A percentile compares a stretch with the other conserved stretches of the same genome.
phyloP scores from a whole-genome alignment of 2,888 invertebrate species.

The Tridacna gigas region DNA sequence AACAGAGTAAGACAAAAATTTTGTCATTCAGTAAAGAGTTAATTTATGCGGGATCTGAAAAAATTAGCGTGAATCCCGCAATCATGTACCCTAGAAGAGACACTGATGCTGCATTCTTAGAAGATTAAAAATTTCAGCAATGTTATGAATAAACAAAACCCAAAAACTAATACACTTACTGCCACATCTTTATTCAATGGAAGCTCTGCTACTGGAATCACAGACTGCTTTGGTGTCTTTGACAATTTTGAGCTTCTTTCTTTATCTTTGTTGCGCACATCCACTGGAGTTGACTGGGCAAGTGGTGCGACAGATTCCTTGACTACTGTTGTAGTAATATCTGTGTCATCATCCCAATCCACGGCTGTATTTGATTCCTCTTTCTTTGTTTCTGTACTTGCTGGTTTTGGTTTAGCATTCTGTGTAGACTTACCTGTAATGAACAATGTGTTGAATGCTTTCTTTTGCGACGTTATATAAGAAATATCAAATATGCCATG shows the following conservation, averaged over 20 bases:
- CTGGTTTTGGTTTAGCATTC: background rate
- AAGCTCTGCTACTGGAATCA: slow-evolving; percentile 3
- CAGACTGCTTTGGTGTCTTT: background rate
- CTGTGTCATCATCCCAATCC: slow-evolving; percentile 14
- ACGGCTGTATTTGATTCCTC: background rate
- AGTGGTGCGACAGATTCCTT: background rate
- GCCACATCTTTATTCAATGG: slow-evolving; percentile 12
- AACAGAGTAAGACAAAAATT: too few relatives aligned
- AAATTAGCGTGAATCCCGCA: too few relatives aligned
- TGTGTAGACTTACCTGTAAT: background rate
- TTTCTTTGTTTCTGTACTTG: slow-evolving; percentile 2
- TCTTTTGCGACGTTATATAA: background rate
- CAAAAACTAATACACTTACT: background rate
- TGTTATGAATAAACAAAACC: too few relatives aligned
- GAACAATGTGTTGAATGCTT: background rate
- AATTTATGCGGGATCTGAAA: too few relatives aligned
- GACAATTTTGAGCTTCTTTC: background rate
- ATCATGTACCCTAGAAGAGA: too few relatives aligned
- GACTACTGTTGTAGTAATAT: background rate
- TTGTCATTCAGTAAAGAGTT: too few relatives aligned
- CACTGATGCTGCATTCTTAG: too few relatives aligned
- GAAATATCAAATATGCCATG: too few relatives aligned
- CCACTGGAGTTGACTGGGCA: slow-evolving; percentile 12
- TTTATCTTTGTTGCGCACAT: background rate
- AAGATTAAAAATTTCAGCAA: too few relatives aligned